phyloP scores from a whole-genome alignment of 2,797 vertebrate species.

The Pampus argenteus region DNA sequence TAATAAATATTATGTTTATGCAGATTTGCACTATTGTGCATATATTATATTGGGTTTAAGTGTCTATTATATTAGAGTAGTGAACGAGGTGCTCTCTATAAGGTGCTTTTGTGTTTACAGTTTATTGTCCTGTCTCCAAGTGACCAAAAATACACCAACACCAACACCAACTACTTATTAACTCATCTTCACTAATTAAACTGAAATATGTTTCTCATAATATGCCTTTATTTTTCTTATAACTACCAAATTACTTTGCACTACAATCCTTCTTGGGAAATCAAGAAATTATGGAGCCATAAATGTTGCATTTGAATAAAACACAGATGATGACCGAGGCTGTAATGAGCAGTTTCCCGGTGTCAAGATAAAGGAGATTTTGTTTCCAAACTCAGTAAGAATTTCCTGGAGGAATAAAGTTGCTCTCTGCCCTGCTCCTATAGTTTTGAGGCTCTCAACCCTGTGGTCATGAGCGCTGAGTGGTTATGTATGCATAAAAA shows the following conservation, averaged over 20 bases:
- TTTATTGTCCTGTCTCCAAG: neutral
- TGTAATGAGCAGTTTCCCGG: slow-evolving; percentile 1
- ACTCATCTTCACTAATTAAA: neutral
- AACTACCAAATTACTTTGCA: neutral
- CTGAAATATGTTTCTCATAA: neutral
- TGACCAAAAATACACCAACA: neutral
- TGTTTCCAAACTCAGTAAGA: slow-evolving; percentile 5
- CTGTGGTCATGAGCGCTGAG: slow-evolving; percentile 44
- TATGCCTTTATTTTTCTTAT: neutral
- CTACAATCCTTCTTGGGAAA: neutral
- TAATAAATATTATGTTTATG: too few relatives aligned
- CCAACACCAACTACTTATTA: neutral
- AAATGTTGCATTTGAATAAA: neutral
- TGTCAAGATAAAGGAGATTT: slow-evolving; percentile 18
- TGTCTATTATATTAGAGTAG: too few relatives aligned
- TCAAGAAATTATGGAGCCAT: neutral
- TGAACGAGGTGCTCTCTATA: neutral
- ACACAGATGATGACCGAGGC: too few relatives aligned
- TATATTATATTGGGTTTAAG: too few relatives aligned
- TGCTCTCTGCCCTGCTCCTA: slow-evolving; percentile 25
- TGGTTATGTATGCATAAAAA: slow-evolving; percentile 53
- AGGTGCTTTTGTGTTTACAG: neutral
- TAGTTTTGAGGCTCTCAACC: slow-evolving; percentile 34
- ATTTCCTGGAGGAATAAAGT: slow-evolving; percentile 11
- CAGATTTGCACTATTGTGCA: too few relatives aligned